Evolutionary conservation across 2,888 invertebrate genomes (phyloP).

Genomic region (Metopia argyrocephala): DNA sequence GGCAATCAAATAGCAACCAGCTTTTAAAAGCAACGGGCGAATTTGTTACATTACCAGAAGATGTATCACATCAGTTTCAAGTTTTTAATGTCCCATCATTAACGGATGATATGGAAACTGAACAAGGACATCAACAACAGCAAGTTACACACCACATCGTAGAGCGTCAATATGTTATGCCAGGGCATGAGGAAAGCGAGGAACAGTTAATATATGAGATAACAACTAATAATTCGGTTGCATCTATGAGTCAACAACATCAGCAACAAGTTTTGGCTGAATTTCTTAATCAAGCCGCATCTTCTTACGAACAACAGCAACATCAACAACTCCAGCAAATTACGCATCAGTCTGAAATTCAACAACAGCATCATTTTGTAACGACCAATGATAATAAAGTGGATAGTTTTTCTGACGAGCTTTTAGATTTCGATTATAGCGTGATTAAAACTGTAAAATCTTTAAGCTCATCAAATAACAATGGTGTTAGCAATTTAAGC

Average conservation of each 20-base stretch:
- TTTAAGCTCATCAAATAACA: constrained; percentile 52
- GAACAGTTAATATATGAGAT: constrained; percentile 72
- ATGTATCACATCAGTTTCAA: constrained; percentile 69
- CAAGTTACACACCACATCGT: constrained; percentile 70
- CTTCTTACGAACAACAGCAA: constrained; percentile 65
- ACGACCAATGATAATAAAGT: constrained; percentile 13
- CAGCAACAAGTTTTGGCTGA: constrained; percentile 74
- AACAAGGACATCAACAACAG: constrained; percentile 39
- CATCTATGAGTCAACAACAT: constrained; percentile 73
- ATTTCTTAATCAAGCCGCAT: constrained; percentile 71
- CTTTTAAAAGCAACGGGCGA: constrained; percentile 49
- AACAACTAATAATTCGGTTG: constrained; percentile 70
- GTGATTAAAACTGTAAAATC: constrained; percentile 71
- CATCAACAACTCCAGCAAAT: constrained; percentile 49
- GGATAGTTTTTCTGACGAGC: constrained; percentile 42
- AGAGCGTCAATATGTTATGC: constrained; percentile 64
- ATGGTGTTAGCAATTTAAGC: constrained; percentile 19
- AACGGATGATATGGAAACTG: constrained; percentile 68
- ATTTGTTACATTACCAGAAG: constrained; percentile 54
- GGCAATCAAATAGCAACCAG: constrained; percentile 41
- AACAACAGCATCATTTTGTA: constrained; percentile 34
- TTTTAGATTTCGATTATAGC: constrained; percentile 68
- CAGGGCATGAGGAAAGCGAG: constrained; percentile 58
- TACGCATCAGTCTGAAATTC: constrained; percentile 24
- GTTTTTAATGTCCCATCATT: constrained; percentile 73